Percentiles rank a stretch among this genome's conserved stretches.
Evolutionary conservation across 2,888 invertebrate genomes (phyloP).

Genomic region (Sarcophaga variegata): DNA sequence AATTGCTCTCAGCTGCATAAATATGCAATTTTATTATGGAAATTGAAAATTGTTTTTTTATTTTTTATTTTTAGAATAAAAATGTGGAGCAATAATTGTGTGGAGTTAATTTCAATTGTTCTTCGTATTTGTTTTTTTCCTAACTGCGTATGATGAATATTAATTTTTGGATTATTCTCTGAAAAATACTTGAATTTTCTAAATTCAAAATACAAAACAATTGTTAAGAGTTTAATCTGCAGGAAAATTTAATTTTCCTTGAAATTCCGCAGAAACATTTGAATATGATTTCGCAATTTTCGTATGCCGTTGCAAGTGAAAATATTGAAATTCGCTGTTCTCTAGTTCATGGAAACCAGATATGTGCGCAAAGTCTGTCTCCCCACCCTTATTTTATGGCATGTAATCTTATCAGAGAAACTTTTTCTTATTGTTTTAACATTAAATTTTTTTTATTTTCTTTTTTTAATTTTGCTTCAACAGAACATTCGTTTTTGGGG

Average conservation of each 20-base stretch:
- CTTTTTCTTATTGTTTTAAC: constrained; percentile 8
- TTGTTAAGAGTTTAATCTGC: background rate
- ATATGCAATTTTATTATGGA: no score
- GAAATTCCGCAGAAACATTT: background rate
- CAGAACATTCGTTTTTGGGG: no score
- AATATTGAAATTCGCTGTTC: no score
- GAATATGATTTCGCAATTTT: no score
- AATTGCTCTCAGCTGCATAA: no score
- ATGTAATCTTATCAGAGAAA: background rate
- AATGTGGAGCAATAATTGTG: no score
- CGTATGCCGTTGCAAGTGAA: no score
- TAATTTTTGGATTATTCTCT: background rate
- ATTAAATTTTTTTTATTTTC: background rate
- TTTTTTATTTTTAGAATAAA: background rate
- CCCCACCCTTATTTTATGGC: background rate
- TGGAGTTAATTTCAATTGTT: no score
- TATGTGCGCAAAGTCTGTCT: background rate
- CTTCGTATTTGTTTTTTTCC: background rate
- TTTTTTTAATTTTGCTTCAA: no score
- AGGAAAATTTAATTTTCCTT: background rate
- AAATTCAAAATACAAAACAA: no score
- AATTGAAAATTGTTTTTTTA: background rate
- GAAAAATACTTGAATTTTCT: background rate
- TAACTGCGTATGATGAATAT: no score
- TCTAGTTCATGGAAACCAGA: background rate